These are phyloP conservation scores for Seladonia tumulorum DNA, from an alignment of 2,888 invertebrate genomes.

Conservation along the genomic window DNA sequence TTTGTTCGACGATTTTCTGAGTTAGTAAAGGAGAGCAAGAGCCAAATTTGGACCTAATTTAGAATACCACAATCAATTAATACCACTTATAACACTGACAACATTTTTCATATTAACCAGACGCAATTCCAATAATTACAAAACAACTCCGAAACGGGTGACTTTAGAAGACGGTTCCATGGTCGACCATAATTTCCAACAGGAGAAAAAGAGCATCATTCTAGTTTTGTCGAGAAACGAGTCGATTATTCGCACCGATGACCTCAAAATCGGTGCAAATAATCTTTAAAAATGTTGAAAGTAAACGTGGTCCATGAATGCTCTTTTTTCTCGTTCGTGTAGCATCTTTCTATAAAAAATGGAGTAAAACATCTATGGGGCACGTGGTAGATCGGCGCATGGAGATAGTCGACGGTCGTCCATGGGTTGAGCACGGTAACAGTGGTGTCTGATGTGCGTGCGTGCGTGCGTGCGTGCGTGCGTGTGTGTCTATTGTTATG, in stretches of 20 bases:
- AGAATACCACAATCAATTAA: no score
- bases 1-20: background rate
- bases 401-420: constrained; percentile 1
- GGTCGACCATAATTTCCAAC: background rate
- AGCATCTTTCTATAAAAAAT: constrained; percentile 4
- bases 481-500: background rate
- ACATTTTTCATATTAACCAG: no score
- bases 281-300: background rate
- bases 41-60: background rate
- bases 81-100: no score
- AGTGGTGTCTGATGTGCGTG: background rate
- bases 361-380: background rate
- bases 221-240: background rate
- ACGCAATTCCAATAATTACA: background rate
- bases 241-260: background rate
- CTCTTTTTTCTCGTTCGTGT: background rate
- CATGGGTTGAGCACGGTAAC: constrained; percentile 4
- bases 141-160: background rate
- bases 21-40: background rate
- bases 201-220: background rate
- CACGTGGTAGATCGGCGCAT: constrained; percentile 2
- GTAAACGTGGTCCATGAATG: constrained; percentile 5
- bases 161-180: background rate
- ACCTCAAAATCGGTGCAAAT: background rate
- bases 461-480: background rate